A percentile compares a stretch with the other conserved stretches of the same genome.
Conservation (phyloP, 2,113 vertebrate genomes). For the Motacilla alba region DNA sequence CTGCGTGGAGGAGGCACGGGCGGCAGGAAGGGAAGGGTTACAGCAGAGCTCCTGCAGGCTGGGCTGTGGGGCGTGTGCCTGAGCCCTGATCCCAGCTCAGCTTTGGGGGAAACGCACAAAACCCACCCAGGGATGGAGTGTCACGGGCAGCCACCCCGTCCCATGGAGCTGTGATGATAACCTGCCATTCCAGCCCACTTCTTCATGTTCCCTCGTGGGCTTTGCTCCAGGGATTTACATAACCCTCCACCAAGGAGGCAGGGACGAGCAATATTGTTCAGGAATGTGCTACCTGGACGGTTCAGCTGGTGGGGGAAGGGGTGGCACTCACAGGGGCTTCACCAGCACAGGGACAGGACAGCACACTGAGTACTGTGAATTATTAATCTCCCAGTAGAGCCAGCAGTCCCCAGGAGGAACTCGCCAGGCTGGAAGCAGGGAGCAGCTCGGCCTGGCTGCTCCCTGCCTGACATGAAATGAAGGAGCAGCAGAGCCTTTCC, state of each 20-base stretch:
- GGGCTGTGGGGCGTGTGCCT: neutral
- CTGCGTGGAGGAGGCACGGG: neutral
- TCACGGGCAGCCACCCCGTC: accelerated
- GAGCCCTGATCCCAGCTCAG: neutral
- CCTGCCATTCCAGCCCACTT: neutral
- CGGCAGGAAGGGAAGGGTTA: neutral
- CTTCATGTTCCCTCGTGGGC: accelerated
- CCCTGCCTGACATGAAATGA: neutral
- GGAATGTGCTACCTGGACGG: neutral
- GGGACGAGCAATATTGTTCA: neutral
- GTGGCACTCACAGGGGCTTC: neutral
- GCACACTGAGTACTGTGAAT: neutral
- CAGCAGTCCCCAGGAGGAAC: neutral
- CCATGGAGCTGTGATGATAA: neutral
- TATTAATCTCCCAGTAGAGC: neutral
- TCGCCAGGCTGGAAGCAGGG: neutral
- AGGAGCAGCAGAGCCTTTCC: neutral
- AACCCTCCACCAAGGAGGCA: neutral
- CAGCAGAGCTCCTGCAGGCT: neutral
- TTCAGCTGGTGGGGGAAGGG: neutral
- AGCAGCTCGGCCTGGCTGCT: neutral
- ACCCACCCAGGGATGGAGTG: neutral
- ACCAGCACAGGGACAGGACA: neutral
- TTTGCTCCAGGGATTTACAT: neutral
- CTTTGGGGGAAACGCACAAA: neutral